Base-by-base conservation (phyloP, 64 coral and sea anemone species). In the Montipora sp. region DNA sequence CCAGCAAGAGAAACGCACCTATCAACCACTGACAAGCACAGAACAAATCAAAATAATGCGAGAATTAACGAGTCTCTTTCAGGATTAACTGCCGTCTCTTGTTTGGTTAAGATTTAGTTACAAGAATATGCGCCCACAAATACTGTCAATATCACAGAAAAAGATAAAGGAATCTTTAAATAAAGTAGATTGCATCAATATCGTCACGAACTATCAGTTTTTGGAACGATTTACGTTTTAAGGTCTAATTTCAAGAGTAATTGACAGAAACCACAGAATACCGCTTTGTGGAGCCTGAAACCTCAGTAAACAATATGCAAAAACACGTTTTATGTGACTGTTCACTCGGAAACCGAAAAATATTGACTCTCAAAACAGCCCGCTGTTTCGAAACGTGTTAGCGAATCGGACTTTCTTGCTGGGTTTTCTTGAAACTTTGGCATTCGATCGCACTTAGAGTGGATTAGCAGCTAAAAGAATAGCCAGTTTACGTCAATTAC, bases 201-300 rank as follows among this genome's bases (percentile, higher is more conserved):
- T 80, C 48, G 18, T 45, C 78, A 23, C 48, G 16, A 80, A 21
- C 6, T 11, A 63, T 63, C 60, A 11, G 49, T 10, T 14, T 51
- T 79, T 79, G 47, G 53, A 6, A 57, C 6, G 53, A 11, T 71
- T 71, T 8, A 19, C 68, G 2, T n/a, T 20, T n/a, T 18, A 20
- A 6, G 8, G 16, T 13, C 16, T 18, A 5, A 68, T 68, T n/a
- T 78, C 18, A 5, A 63, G 46, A 71, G 61, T 85, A 18, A 18
- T 63, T 19, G 49, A 4, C 61, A 85, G 82, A 49, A 71, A 85
- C 82, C 18, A 51, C 22, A 19, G 21, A 70, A 43, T 71, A 71
- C 71, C n/a, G n/a, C n/a, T 72, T 67, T 85, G 65, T 85, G 70
- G 82, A 85, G 45, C 16, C 43, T 85, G 82, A 71, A 27, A 83